Conservation (phyloP, 2,797 vertebrate species). For the Bryconaethiops microstoma region DNA sequence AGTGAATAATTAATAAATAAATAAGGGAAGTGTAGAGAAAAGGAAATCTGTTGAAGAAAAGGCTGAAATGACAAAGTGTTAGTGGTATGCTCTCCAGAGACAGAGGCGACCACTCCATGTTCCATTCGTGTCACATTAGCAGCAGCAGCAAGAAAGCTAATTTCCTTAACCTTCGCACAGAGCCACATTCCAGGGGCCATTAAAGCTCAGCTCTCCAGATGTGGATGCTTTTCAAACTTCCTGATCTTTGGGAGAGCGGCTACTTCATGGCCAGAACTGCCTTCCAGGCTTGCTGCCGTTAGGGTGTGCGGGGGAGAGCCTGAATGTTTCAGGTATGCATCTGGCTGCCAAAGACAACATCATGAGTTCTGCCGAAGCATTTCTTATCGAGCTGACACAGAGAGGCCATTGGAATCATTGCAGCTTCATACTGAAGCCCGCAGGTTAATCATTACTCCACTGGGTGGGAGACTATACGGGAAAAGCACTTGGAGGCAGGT, state of each 20-base stretch:
- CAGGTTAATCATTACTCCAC: conserved; percentile 16
- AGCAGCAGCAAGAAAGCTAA: conserved; percentile 4
- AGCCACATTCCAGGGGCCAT: conserved; percentile 41
- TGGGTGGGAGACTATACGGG: background rate
- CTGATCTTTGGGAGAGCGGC: conserved; percentile 40
- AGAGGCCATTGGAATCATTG: conserved; percentile 40
- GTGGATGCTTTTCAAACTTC: conserved; percentile 44
- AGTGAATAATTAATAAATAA: too few relatives aligned
- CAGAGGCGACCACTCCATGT: background rate
- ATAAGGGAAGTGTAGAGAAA: background rate
- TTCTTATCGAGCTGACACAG: conserved; percentile 36
- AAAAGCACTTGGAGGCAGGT: background rate
- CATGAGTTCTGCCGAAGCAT: conserved; percentile 18
- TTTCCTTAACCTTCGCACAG: conserved; percentile 32
- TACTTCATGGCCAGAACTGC: conserved; percentile 9
- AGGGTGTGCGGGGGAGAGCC: background rate
- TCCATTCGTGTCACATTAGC: conserved; percentile 10
- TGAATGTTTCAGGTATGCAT: conserved; percentile 33
- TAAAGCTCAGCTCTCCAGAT: conserved; percentile 49
- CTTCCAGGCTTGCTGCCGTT: conserved; percentile 8
- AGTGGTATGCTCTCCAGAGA: background rate
- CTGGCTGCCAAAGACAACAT: conserved; percentile 48
- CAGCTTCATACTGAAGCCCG: conserved; percentile 16
- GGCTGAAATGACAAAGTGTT: background rate
- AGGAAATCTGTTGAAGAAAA: background rate